Evolutionary conservation across 2,888 invertebrate species (phyloP).

Genomic region (Galerucella nymphaeae): DNA sequence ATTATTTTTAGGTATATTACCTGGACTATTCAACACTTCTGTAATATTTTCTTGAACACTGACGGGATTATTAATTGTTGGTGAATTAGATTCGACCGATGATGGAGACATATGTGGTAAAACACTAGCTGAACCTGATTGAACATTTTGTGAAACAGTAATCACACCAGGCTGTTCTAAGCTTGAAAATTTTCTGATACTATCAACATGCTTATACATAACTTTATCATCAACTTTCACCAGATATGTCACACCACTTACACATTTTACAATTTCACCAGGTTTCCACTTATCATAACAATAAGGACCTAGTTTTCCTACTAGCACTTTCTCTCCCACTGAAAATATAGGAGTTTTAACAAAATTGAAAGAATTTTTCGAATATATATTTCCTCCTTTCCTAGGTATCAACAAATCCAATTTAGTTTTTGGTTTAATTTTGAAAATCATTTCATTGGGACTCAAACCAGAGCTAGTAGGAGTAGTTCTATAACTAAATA

Average conservation of each 20-base stretch:
- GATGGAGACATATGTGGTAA: too few species aligned
- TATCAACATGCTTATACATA: background rate
- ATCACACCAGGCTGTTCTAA: background rate
- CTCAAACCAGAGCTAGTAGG: too few species aligned
- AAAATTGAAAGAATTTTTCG: background rate
- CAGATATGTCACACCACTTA: background rate
- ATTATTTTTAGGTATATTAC: too few species aligned
- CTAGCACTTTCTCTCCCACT: background rate
- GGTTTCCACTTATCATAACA: background rate
- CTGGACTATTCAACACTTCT: too few species aligned
- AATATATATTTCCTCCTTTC: too few species aligned
- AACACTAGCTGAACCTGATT: background rate
- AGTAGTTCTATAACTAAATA: too few species aligned
- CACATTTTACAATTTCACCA: background rate
- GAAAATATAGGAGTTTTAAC: background rate
- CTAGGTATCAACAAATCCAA: too few species aligned
- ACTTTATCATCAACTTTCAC: background rate
- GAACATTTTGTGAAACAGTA: background rate
- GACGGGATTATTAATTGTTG: too few species aligned
- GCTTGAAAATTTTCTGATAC: background rate
- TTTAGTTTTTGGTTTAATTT: too few species aligned
- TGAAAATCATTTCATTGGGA: too few species aligned
- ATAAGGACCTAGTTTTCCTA: slow-evolving; percentile 2
- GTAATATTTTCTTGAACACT: too few species aligned
- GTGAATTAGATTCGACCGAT: too few species aligned